phyloP scores from a whole-genome alignment of 2,113 vertebrate species.

The Bufo bufo region DNA sequence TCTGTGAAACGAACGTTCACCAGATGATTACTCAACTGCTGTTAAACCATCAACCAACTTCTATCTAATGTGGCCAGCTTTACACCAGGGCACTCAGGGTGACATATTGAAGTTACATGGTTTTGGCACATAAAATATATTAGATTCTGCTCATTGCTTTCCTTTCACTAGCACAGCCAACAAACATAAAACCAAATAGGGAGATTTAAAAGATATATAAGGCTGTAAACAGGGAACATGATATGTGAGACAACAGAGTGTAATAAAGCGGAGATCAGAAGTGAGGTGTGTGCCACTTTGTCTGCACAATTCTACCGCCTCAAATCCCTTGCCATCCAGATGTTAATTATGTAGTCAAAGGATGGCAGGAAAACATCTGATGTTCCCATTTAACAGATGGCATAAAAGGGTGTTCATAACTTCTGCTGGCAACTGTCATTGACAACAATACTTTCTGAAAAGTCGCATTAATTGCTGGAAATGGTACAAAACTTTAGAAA shows the following conservation, averaged over 20 bases:
- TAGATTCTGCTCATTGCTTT: background rate
- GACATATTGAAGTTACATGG: background rate
- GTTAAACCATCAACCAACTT: too few species aligned
- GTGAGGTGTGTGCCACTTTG: conserved; percentile 3
- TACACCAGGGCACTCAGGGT: background rate
- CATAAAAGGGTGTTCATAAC: conserved; percentile 20
- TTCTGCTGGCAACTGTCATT: conserved; percentile 13
- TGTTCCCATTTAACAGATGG: conserved; percentile 38
- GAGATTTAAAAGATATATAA: background rate
- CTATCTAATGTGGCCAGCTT: background rate
- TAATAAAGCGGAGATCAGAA: background rate
- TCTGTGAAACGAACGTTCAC: too few species aligned
- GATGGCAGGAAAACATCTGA: conserved; percentile 31
- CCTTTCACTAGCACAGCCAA: background rate
- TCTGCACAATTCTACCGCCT: conserved; percentile 31
- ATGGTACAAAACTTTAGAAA: background rate
- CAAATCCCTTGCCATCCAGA: conserved; percentile 48
- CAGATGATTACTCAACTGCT: too few species aligned
- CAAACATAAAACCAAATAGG: background rate
- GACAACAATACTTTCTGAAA: conserved; percentile 13
- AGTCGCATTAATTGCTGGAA: background rate
- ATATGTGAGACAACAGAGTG: conserved; percentile 5
- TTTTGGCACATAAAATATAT: background rate
- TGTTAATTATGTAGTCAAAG: conserved; percentile 47
- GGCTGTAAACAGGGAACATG: background rate